Conservation (phyloP, 2,888 invertebrate species). For the Microplitis deprimator region DNA sequence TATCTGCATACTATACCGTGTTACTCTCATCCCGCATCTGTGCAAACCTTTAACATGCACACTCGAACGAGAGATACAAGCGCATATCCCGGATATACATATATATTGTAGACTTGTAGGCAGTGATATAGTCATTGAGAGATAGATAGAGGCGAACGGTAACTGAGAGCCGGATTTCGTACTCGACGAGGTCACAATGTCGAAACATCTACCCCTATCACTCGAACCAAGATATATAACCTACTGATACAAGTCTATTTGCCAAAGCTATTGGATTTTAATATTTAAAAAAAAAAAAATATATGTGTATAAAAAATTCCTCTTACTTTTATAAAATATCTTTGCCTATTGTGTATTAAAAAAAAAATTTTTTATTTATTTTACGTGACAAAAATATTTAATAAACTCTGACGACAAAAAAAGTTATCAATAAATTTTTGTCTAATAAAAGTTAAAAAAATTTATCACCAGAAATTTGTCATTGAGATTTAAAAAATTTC, state of each 20-base stretch:
- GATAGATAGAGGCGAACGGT: constrained; percentile 26
- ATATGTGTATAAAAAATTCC: too few species aligned
- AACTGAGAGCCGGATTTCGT: constrained; percentile 37
- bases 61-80: constrained; percentile 23
- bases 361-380: too few species aligned
- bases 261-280: constrained; percentile 61
- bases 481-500: too few species aligned
- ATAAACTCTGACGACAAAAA: too few species aligned
- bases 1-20: constrained; percentile 29
- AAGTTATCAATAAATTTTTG: too few species aligned
- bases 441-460: too few species aligned
- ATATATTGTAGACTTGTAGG: not conserved
- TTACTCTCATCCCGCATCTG: constrained; percentile 33
- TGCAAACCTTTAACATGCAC: constrained; percentile 38
- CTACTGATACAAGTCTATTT: constrained; percentile 62
- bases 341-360: too few species aligned
- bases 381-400: too few species aligned
- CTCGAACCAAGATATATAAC: constrained; percentile 57
- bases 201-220: constrained; percentile 60
- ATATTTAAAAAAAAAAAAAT: not conserved
- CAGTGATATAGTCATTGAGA: constrained; percentile 12
- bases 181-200: constrained; percentile 54
- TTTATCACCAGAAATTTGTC: too few species aligned
- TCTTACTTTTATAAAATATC: too few species aligned
- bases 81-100: not conserved